Conservation (phyloP, 2,888 invertebrate species). For the Spisula solida region DNA sequence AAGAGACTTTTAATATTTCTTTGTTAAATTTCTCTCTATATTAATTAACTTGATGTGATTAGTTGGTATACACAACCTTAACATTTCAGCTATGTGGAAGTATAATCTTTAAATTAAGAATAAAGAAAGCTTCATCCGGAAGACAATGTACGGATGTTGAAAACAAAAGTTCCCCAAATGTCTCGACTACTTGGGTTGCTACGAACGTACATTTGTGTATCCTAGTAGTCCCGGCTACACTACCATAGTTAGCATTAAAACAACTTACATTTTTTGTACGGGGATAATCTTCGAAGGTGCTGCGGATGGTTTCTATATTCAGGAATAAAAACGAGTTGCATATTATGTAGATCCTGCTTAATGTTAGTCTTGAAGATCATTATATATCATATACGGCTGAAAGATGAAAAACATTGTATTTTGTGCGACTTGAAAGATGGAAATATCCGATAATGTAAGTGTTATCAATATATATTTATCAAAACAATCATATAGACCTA, state of each 20-base stretch:
- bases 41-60: no score
- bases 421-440: no score
- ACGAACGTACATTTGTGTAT: background rate
- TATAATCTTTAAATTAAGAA: constrained; percentile 9
- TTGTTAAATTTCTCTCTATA: no score
- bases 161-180: constrained; percentile 4
- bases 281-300: background rate
- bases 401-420: no score
- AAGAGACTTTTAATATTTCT: background rate
- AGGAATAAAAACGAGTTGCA: no score
- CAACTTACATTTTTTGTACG: background rate
- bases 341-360: no score
- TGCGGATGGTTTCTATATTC: no score
- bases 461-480: no score
- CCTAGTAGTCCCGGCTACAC: background rate
- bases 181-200: background rate
- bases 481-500: no score
- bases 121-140: background rate
- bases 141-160: constrained; percentile 13
- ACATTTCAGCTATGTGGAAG: background rate
- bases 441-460: no score
- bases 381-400: no score
- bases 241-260: background rate
- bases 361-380: no score
- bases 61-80: background rate